Evolutionary conservation across 2,797 vertebrate genomes (phyloP).

Genomic region (Cossypha heuglini): DNA sequence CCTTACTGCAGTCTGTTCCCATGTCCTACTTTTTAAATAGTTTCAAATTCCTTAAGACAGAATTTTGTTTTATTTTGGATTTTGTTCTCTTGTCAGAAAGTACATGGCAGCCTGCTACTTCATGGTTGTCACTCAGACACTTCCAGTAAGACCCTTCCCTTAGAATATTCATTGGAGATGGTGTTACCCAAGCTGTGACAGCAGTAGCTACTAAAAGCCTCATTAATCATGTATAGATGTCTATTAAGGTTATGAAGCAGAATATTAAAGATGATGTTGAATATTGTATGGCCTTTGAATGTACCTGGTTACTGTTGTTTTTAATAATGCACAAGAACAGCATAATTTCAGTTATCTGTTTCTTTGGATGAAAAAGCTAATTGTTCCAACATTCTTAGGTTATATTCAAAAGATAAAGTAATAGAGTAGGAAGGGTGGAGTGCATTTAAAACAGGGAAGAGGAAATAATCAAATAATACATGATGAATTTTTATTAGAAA

Average conservation of each 20-base stretch:
- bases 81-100: background rate
- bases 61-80: background rate
- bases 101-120: background rate
- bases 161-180: background rate
- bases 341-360: slow-evolving; percentile 3
- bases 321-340: background rate
- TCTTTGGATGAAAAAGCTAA: slow-evolving; percentile 21
- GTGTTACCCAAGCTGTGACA: slow-evolving; percentile 5
- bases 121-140: background rate
- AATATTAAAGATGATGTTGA: slow-evolving; percentile 14
- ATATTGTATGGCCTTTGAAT: background rate
- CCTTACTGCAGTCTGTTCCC: background rate
- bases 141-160: background rate
- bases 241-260: slow-evolving; percentile 17
- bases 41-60: background rate
- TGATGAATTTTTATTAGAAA: slow-evolving; percentile 12
- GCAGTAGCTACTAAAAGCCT: slow-evolving; percentile 15
- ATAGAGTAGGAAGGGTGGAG: background rate
- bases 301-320: slow-evolving; percentile 11
- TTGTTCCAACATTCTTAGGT: background rate
- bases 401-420: background rate
- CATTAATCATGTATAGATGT: slow-evolving; percentile 5
- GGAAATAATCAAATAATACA: background rate
- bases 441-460: slow-evolving; percentile 1
- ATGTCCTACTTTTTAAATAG: background rate